Percentiles rank a stretch among this genome's conserved stretches.
phyloP scores from a whole-genome alignment of 2,888 invertebrate genomes.

The Leptinotarsa tumamoca region DNA sequence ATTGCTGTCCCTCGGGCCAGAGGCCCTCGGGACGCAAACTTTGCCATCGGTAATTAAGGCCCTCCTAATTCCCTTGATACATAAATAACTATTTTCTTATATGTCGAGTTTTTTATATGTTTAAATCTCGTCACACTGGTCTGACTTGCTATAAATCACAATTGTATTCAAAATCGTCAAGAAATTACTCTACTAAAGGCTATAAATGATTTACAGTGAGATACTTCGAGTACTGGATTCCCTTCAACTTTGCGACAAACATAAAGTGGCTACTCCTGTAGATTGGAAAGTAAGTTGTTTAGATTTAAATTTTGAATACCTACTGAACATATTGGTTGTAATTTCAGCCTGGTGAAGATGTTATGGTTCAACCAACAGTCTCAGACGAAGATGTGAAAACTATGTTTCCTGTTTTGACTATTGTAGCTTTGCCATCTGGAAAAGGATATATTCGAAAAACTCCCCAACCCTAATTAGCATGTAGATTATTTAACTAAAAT shows the following conservation, averaged over 20 bases:
- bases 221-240: conserved; percentile 93
- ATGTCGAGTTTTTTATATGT: too few relatives aligned
- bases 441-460: conserved; percentile 85
- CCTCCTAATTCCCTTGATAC: too few relatives aligned
- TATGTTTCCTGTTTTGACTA: conserved; percentile 80
- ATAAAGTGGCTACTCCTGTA: conserved; percentile 89
- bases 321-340: conserved; percentile 48
- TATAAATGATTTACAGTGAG: conserved; percentile 77
- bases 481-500: background rate
- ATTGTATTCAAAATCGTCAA: background rate
- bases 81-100: too few relatives aligned
- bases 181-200: background rate
- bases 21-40: too few relatives aligned
- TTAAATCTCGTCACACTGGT: too few relatives aligned
- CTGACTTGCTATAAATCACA: too few relatives aligned
- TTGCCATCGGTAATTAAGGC: too few relatives aligned
- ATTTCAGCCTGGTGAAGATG: conserved; percentile 80
- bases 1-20: too few relatives aligned
- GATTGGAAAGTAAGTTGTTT: conserved; percentile 80
- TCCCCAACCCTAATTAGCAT: conserved; percentile 67
- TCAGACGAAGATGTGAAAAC: conserved; percentile 76
- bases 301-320: background rate
- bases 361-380: conserved; percentile 91
- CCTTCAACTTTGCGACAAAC: conserved; percentile 85
- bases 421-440: conserved; percentile 84